phyloP scores from a whole-genome alignment of 1,140 invertebrate genomes.

The Pseudoatta argentina region DNA sequence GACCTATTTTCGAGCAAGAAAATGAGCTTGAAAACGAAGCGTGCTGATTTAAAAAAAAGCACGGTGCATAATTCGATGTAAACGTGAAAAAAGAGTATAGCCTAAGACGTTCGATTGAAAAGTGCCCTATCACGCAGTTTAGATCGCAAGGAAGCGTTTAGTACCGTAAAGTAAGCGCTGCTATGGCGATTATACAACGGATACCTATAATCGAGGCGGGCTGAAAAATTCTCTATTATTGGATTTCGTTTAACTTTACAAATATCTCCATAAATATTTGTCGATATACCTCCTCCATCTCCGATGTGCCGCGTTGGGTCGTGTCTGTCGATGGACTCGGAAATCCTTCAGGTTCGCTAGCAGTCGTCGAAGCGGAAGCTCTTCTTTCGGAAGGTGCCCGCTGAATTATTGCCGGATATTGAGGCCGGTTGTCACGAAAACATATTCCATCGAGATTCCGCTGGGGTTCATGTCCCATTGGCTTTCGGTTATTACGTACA shows the following conservation, averaged over 20 bases:
- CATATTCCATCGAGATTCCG: not conserved
- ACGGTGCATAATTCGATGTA: not conserved
- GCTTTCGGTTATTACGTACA: constrained; percentile 10
- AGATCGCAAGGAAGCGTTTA: constrained; percentile 28
- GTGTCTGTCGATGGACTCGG: not conserved
- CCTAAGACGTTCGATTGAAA: constrained; percentile 7
- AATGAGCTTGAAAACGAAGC: not conserved
- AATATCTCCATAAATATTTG: constrained; percentile 73
- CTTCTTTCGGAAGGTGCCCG: constrained; percentile 31
- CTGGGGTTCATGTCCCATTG: not conserved
- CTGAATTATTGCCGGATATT: constrained; percentile 49
- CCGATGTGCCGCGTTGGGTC: not conserved
- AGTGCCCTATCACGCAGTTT: constrained; percentile 28
- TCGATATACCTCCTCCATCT: constrained; percentile 46
- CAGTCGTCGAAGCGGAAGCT: not conserved
- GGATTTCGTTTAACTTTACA: constrained; percentile 71
- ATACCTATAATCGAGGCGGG: constrained; percentile 24
- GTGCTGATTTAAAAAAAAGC: not conserved
- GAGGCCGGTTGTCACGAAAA: constrained; percentile 23
- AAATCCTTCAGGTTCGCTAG: not conserved
- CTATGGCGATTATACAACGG: constrained; percentile 46
- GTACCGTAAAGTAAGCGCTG: constrained; percentile 12
- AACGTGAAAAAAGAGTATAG: not conserved
- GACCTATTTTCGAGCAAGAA: not conserved
- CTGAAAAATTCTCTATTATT: constrained; percentile 65